Conservation (phyloP, 2,797 vertebrate genomes). For the Peromyscus eremicus region DNA sequence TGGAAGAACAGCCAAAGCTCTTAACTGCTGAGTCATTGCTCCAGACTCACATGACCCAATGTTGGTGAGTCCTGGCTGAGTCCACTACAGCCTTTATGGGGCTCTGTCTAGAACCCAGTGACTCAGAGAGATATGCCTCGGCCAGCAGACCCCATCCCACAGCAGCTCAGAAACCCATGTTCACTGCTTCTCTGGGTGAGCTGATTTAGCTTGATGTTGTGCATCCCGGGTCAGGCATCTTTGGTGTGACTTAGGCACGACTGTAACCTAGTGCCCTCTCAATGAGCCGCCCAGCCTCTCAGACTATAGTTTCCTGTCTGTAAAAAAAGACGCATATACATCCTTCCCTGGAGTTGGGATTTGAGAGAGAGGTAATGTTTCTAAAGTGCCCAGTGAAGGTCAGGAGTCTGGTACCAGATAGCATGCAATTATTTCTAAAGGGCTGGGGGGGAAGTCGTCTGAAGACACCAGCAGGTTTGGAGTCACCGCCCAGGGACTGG, state of each 20-base stretch:
- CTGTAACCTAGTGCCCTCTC: background rate
- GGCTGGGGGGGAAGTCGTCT: background rate
- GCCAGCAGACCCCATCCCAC: background rate
- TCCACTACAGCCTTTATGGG: rapidly evolving
- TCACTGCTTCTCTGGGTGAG: background rate
- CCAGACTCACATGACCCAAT: background rate
- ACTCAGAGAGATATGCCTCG: background rate
- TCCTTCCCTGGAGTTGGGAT: background rate
- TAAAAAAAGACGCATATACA: rapidly evolving
- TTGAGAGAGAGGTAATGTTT: background rate
- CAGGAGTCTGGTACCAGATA: rapidly evolving
- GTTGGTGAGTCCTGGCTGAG: background rate
- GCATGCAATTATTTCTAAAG: background rate
- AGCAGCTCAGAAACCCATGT: background rate
- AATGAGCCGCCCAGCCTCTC: background rate
- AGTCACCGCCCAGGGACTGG: background rate
- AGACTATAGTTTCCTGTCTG: background rate
- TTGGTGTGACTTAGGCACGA: background rate
- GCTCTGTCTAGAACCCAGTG: background rate
- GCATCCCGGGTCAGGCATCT: background rate
- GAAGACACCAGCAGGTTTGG: background rate
- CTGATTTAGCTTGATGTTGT: background rate
- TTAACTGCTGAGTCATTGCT: background rate
- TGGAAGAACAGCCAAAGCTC: background rate
- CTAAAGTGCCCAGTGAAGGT: rapidly evolving